Percentiles rank a stretch among this genome's conserved stretches.
Evolutionary conservation across 2,113 vertebrate species (phyloP).

Genomic region (Serilophus lunatus): DNA sequence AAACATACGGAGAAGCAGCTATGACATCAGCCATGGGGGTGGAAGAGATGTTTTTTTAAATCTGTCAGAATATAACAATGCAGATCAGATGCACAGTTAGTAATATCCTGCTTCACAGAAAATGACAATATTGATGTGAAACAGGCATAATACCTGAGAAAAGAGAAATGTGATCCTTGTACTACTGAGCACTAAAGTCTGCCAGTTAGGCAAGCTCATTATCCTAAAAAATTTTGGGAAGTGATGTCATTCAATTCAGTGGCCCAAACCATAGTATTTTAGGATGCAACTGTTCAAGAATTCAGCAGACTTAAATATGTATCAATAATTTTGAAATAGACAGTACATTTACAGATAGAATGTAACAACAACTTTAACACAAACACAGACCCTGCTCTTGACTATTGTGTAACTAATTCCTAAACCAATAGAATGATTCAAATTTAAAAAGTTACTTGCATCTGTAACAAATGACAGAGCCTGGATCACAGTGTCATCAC

Average conservation of each 20-base stretch:
- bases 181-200: neutral
- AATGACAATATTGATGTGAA: neutral
- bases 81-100: neutral
- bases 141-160: neutral
- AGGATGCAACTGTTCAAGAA: neutral
- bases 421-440: neutral
- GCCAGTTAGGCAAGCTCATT: neutral
- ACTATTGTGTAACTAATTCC: neutral
- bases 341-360: neutral
- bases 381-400: neutral
- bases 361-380: neutral
- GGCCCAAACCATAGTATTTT: neutral
- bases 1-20: slow-evolving; percentile 13
- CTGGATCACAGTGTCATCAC: neutral
- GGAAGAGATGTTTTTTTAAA: neutral
- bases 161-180: neutral
- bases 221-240: neutral
- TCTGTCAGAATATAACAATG: neutral
- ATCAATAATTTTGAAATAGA: neutral
- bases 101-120: neutral
- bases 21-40: slow-evolving; percentile 13
- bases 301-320: neutral
- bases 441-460: neutral
- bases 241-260: neutral
- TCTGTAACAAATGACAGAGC: neutral